phyloP scores from a whole-genome alignment of 2,113 vertebrate genomes.

The Propithecus coquereli region DNA sequence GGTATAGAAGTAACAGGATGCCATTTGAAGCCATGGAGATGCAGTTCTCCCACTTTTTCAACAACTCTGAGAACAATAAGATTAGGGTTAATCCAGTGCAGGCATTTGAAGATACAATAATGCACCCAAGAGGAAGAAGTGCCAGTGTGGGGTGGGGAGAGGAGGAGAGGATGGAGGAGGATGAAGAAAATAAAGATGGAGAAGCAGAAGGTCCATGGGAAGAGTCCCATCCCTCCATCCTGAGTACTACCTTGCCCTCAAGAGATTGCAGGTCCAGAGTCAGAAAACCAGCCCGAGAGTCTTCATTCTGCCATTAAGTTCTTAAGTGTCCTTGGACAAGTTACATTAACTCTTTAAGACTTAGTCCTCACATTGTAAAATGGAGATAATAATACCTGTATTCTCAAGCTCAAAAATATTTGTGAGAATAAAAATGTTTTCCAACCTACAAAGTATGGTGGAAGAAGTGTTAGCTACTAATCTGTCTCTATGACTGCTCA shows the following conservation, averaged over 20 bases:
- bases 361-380: not conserved
- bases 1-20: not conserved
- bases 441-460: no score
- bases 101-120: not conserved
- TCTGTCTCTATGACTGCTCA: not conserved
- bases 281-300: no score
- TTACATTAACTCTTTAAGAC: not conserved
- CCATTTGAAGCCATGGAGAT: not conserved
- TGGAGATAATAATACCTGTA: not conserved
- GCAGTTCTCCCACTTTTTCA: not conserved
- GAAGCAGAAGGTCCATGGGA: not conserved
- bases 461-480: not conserved
- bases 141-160: not conserved
- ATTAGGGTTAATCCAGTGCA: not conserved
- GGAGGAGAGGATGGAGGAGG: not conserved
- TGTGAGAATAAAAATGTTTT: not conserved
- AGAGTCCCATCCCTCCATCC: accelerated
- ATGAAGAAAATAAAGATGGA: not conserved
- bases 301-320: not conserved
- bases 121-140: not conserved
- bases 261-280: conserved; percentile 24
- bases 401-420: not conserved
- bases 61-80: not conserved
- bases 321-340: not conserved
- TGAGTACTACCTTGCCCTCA: not conserved